Percentiles rank a stretch among this genome's conserved stretches.
Evolutionary conservation across 2,113 vertebrate species (phyloP).

Genomic region (Takifugu flavidus): DNA sequence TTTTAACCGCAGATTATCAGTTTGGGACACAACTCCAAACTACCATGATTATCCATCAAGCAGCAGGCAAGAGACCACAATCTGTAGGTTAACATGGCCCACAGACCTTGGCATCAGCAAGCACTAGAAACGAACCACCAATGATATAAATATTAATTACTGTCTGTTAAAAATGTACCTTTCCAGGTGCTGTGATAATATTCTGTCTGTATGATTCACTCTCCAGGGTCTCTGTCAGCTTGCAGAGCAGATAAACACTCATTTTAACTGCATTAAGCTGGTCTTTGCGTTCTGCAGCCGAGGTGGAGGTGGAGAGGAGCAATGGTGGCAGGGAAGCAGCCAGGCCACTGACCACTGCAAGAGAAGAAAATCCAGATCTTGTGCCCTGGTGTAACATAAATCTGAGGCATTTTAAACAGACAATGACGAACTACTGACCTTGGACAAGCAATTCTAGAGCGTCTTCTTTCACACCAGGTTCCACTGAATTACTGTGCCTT

Average conservation of each 20-base stretch:
- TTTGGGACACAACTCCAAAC: slow-evolving; percentile 66
- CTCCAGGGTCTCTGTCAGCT: slow-evolving; percentile 85
- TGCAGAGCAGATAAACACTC: slow-evolving; percentile 87
- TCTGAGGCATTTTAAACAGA: neutral
- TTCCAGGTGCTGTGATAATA: slow-evolving; percentile 72
- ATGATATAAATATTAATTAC: neutral
- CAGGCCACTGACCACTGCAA: slow-evolving; percentile 81
- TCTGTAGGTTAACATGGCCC: slow-evolving; percentile 51
- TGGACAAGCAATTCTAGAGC: slow-evolving; percentile 82
- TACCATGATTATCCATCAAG: slow-evolving; percentile 72
- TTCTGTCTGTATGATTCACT: slow-evolving; percentile 72
- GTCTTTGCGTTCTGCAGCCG: slow-evolving; percentile 71
- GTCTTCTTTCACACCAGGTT: slow-evolving; percentile 80
- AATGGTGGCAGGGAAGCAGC: slow-evolving; percentile 79
- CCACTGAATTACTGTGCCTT: slow-evolving; percentile 80
- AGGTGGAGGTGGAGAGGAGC: slow-evolving; percentile 69
- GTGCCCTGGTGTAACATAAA: neutral
- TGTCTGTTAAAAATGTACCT: slow-evolving; percentile 46
- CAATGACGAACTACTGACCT: slow-evolving; percentile 65
- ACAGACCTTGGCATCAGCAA: slow-evolving; percentile 63
- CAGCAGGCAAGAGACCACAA: slow-evolving; percentile 41
- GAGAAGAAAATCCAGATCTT: neutral
- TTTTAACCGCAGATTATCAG: slow-evolving; percentile 59
- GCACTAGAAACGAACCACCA: slow-evolving; percentile 15
- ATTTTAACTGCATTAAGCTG: slow-evolving; percentile 91